Evolutionary conservation across 1,140 invertebrate species (phyloP), one percentile per base, ranked within the genome.

Genomic region (Dreissena polymorpha): DNA sequence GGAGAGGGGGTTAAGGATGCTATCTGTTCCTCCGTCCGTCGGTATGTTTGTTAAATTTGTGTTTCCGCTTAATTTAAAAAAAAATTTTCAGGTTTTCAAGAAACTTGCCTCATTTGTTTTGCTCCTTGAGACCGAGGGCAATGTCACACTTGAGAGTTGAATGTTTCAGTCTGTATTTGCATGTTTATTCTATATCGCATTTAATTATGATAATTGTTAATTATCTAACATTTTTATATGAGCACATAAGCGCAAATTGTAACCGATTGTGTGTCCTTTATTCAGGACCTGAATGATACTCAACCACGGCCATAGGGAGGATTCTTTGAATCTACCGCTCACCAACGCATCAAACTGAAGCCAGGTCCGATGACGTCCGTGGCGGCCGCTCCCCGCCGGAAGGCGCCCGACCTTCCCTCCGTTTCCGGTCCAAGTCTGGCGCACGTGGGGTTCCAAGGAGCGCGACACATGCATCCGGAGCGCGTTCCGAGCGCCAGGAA

Each of bases 341-440:
- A 63, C 18, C 2, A 63, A 63, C 18, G 18, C 10, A n/a, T 10
- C 2, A 63, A 23, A n/a, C 18, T 18, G 23, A 63, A 63, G 18
- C 18, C 57, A 63, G 57, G 18, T n/a, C 18, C 29, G 53, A 78
- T 78, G 76, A 55, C 76, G 27, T 39, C 65, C 14, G 51, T 51
- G 12, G 72, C 72, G 8, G 39, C 91, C 96, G 85, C 65, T 88
- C 88, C 97, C 97, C 93, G 97, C 96, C 89, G 95, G 94, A 95
- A 91, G 96, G 96, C 87, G 96, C 96, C 89, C 96, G 96, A 88
- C 96, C 95, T 12, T 95, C 95, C 85, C 96, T 95, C 79, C 96
- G 95, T 88, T 96, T 96, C 55, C 95, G 96, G n/a, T 95, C 86
- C 79, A 23, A 88, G 89, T 12, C 79, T 92, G 80, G 82, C 89